These are phyloP conservation scores for Lerista edwardsae DNA, from an alignment of 2,797 vertebrate species.

Conservation along the genomic window DNA sequence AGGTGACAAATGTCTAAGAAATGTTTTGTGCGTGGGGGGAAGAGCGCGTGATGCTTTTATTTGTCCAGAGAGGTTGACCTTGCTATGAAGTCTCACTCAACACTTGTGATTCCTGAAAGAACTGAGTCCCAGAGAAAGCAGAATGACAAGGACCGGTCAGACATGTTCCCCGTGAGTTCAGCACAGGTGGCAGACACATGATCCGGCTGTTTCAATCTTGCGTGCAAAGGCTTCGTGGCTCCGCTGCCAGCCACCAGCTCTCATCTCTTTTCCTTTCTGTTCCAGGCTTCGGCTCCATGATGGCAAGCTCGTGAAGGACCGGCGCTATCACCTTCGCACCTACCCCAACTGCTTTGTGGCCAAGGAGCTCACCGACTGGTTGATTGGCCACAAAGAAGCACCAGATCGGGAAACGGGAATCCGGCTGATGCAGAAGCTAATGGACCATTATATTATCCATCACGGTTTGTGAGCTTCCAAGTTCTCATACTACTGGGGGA, in stretches of 20 bases:
- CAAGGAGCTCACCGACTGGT: conserved; percentile 87
- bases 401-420: conserved; percentile 82
- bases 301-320: conserved; percentile 88
- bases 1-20: background rate
- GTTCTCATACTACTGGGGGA: background rate
- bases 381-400: conserved; percentile 85
- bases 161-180: background rate
- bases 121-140: background rate
- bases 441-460: conserved; percentile 89
- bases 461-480: conserved; percentile 78
- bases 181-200: background rate
- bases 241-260: background rate
- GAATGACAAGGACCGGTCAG: background rate
- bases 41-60: background rate
- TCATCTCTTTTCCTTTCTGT: background rate
- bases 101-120: background rate
- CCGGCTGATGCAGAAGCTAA: conserved; percentile 86
- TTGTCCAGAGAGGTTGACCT: background rate
- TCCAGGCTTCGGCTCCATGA: conserved; percentile 85
- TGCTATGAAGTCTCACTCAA: background rate
- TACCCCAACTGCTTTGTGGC: conserved; percentile 90
- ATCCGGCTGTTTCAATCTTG: background rate
- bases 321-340: conserved; percentile 83
- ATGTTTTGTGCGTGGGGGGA: background rate
- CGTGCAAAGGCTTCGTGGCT: background rate